Base-by-base conservation (phyloP, 2,888 invertebrate species). In the Zaprionus bogoriensis region DNA sequence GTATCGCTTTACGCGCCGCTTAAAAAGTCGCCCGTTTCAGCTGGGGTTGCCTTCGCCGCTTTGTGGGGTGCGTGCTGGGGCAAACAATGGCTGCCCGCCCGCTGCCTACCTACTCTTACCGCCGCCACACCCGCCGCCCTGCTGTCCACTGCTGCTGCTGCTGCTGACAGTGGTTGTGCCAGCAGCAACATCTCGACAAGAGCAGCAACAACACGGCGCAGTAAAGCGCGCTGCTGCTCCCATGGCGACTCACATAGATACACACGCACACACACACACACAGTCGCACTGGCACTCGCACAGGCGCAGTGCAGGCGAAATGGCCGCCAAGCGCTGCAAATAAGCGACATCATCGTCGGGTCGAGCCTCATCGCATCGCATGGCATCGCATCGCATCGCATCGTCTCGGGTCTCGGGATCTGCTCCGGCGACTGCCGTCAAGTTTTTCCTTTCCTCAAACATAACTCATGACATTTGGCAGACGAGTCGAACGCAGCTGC, bases 391-490 rank as follows among this genome's bases (percentile, higher is more conserved):
- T n/a, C n/a, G n/a, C n/a, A n/a, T n/a, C n/a, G n/a, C n/a, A n/a
- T n/a, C n/a, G n/a, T n/a, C n/a, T n/a, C n/a, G n/a, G 28, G 62
- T 32, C 55, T 59, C 52, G 57, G 63, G 45, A 53, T 61, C 39
- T 52, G 39, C 61, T 45, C 32, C 20, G 12, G 23, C 27, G 25
- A 14, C 22, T 28, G 36, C 27, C 27, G 63, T 36, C 48, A 71
- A 51, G 76, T 71, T 61, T 80, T 64, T 68, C 47, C 75, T 57
- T 63, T 74, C 50, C 76, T 62, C 74, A 55, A 73, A 66, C 77
- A 84, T 87, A 87, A 74, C 75, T 87, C 81, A 77, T 87, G 87
- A 82, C 74, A 76, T 87, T 87, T 67, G 81, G 78, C 73, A 73
- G 78, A 70, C 67, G 64, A 65, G 67, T 50, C 66, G 19, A 71